Base-by-base conservation (phyloP, 1,140 invertebrate species). In the Tetragonula clypearis region DNA sequence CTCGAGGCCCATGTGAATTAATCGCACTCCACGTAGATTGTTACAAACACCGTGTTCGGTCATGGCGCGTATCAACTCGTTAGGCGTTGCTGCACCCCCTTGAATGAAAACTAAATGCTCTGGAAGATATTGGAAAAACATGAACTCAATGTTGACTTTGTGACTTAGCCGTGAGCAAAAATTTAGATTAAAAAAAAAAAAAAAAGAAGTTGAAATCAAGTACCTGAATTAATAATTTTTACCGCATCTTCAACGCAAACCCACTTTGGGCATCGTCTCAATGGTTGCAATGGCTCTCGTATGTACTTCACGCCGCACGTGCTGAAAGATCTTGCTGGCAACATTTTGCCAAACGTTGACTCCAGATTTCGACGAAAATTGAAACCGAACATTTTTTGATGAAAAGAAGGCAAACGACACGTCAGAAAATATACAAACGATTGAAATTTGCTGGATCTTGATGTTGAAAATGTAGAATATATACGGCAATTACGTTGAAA, bases 1-100 rank as follows among this genome's bases (percentile, higher is more conserved):
- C 95, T 99, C 98, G 0, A 98, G 98, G 92, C 98, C 98, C 96
- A 99, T 98, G 90, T 99, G 98, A 86, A 98, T 97, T 0, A 99
- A 96, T 58, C 96, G 97, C 26, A 99, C 96, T 92, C 97, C 95
- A 84, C 96, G 96, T 30, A 99, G 92, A 55, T 96, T 96, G 17
- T 96, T 96, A 15, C 95, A 94, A 89, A 97, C 97, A 9, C 97
- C 98, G 91, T 98, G 96, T 35, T 97, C 95, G 0, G 97, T 97
- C 96, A 99, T 97, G 0, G 97, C 98, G 68, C 96, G 95, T 5
- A 98, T 95, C 2, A 99, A 94, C 49, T 96, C 96, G 19, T 97
- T 95, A 0, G 98, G 98, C 0, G 98, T 99, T 1, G 98, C 98
- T 2, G 98, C 98, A 2, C 98, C 98, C n/a, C 98, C 98, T 92